Conservation (phyloP, 2,113 vertebrate genomes). For the Eurypyga helias region DNA sequence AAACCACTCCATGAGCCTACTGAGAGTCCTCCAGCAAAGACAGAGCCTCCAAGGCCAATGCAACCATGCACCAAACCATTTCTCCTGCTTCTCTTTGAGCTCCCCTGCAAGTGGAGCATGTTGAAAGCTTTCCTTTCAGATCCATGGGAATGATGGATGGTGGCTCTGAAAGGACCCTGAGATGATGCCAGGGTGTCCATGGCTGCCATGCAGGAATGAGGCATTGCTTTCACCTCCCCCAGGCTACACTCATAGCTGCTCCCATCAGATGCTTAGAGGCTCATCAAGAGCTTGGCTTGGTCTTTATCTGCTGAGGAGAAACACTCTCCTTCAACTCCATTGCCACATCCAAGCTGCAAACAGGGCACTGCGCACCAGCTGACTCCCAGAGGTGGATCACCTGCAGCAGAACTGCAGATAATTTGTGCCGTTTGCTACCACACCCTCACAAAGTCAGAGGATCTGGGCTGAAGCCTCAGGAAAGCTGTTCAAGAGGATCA, state of each 20-base stretch:
- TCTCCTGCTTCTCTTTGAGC: neutral
- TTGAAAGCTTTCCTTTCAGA: neutral
- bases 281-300: neutral
- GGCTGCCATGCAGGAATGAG: neutral
- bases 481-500: neutral
- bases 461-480: neutral
- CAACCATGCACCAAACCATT: neutral
- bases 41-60: neutral
- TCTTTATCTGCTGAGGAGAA: neutral
- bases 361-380: neutral
- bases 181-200: neutral
- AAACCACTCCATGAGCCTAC: neutral
- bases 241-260: neutral
- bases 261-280: neutral
- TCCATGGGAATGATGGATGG: neutral
- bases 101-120: neutral
- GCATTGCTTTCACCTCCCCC: neutral
- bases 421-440: neutral
- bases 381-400: neutral
- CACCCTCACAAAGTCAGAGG: neutral
- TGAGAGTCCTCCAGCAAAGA: neutral
- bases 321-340: neutral
- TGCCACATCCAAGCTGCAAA: neutral
- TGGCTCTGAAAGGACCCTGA: neutral
- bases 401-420: neutral